Evolutionary conservation across 2,888 invertebrate species (phyloP).

Genomic region (Ormyrus nitidulus): DNA sequence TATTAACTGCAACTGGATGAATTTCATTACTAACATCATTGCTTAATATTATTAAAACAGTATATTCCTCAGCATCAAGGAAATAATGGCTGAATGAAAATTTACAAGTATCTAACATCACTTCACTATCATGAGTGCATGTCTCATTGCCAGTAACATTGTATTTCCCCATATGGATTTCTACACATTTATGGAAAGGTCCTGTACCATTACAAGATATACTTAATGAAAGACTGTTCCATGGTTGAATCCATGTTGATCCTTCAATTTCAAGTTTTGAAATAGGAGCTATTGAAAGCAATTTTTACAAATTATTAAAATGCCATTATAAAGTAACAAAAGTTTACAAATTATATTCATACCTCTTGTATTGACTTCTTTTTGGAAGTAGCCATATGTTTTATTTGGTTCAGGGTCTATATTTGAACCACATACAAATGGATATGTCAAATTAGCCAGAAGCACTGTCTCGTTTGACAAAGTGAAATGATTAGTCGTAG

Average conservation of each 20-base stretch:
- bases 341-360: conserved; percentile 42
- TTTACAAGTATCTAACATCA: conserved; percentile 77
- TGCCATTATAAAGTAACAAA: conserved; percentile 17
- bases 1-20: conserved; percentile 85
- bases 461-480: conserved; percentile 47
- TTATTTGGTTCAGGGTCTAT: conserved; percentile 82
- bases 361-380: conserved; percentile 83
- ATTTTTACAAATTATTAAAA: conserved; percentile 31
- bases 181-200: conserved; percentile 84
- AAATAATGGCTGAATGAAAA: conserved; percentile 84
- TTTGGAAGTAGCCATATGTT: conserved; percentile 85
- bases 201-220: conserved; percentile 86
- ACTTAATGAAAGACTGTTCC: conserved; percentile 84
- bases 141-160: conserved; percentile 88
- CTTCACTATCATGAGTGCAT: conserved; percentile 75
- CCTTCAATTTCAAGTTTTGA: conserved; percentile 83
- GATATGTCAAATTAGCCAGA: conserved; percentile 71
- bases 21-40: conserved; percentile 86
- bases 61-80: conserved; percentile 82
- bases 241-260: conserved; percentile 89
- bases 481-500: conserved; percentile 49
- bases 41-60: conserved; percentile 86
- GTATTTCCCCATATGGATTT: conserved; percentile 80
- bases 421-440: conserved; percentile 79
- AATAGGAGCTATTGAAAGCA: conserved; percentile 81